Percentiles rank a stretch among this genome's conserved stretches.
Conservation (phyloP, 1,140 invertebrate species). For the Matsumurasca onukii region DNA sequence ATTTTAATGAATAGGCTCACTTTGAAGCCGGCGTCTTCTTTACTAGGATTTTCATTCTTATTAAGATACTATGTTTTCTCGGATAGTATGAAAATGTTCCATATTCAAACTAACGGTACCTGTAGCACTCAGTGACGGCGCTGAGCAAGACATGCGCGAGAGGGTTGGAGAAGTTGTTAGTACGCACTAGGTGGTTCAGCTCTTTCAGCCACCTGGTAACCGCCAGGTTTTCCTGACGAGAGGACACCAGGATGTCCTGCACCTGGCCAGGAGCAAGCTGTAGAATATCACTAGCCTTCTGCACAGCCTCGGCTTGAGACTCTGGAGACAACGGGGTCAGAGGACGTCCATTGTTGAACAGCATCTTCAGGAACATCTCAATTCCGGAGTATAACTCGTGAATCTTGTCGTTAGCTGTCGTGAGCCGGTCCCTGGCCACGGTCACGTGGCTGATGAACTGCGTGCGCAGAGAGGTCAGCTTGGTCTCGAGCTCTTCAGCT, state of each 20-base stretch:
- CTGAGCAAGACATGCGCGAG: no score
- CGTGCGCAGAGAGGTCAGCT: neutral
- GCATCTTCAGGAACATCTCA: constrained; percentile 1
- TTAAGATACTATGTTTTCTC: no score
- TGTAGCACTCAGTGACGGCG: no score
- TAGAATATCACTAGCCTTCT: constrained; percentile 9
- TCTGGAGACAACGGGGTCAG: neutral
- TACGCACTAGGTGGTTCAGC: no score
- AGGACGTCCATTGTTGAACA: neutral
- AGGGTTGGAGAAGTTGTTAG: no score
- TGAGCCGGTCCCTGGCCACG: neutral
- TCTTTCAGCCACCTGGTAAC: neutral
- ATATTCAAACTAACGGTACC: no score
- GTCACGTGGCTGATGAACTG: constrained; percentile 9
- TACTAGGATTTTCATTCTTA: no score
- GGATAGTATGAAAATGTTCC: no score
- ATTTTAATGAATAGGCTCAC: no score
- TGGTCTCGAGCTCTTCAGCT: neutral
- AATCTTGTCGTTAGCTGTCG: neutral
- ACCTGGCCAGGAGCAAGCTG: neutral
- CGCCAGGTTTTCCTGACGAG: neutral
- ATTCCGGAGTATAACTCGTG: constrained; percentile 9
- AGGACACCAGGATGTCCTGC: neutral
- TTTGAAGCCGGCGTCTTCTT: no score
- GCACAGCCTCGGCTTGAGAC: constrained; percentile 7